Conservation (phyloP, 2,113 vertebrate genomes). For the Empidonax traillii region DNA sequence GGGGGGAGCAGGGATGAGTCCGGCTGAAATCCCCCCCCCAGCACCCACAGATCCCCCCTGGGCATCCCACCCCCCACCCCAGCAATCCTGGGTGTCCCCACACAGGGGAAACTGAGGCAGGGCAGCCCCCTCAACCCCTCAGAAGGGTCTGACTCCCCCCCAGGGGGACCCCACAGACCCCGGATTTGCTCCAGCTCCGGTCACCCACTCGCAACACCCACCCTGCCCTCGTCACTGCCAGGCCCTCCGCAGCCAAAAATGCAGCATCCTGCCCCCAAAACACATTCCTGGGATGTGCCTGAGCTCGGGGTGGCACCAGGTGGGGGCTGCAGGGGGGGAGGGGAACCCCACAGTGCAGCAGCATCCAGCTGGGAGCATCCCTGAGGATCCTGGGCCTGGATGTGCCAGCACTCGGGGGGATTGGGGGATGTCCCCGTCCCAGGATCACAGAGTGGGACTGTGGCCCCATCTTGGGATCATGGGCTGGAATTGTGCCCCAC, state of each 20-base stretch:
- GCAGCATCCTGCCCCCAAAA: fast-evolving
- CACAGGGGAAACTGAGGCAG: background rate
- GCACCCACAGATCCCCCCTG: background rate
- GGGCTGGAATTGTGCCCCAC: background rate
- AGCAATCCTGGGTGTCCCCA: fast-evolving
- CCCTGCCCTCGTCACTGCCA: background rate
- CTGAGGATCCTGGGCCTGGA: background rate
- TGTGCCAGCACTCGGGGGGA: fast-evolving
- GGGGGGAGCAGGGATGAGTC: background rate
- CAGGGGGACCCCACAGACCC: background rate
- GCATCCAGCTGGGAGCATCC: background rate
- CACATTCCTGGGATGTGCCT: fast-evolving
- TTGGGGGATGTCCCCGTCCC: background rate
- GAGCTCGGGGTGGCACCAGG: background rate
- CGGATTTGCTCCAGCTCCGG: background rate
- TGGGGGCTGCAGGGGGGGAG: background rate
- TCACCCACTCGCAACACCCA: fast-evolving
- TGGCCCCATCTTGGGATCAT: fast-evolving
- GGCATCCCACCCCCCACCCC: background rate
- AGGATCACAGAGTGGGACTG: background rate
- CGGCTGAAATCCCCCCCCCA: fast-evolving
- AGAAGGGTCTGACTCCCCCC: background rate
- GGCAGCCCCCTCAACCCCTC: too few species aligned
- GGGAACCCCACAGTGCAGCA: fast-evolving
- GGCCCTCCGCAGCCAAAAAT: fast-evolving